Base-by-base conservation (phyloP, 2,113 vertebrate species). In the Epinephelus lanceolatus region DNA sequence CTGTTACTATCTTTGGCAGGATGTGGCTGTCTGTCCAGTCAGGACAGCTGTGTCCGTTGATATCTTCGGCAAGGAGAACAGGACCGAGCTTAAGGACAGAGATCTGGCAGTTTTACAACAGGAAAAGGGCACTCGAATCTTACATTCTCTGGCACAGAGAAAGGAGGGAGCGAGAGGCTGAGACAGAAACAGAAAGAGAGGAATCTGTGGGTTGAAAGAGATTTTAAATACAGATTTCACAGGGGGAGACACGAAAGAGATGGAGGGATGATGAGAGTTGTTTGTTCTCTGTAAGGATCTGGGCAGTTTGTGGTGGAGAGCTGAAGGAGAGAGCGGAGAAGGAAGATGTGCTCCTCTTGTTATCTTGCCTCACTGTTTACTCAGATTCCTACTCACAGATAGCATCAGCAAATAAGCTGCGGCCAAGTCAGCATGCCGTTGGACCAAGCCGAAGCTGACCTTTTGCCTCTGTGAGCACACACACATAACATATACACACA, bases 331-430 rank as follows among this genome's bases (percentile, higher is more conserved):
- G 19, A 59, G 65, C 25, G 70, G 76, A 77, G 67, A 82, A 79
- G 80, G 79, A 88, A 91, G 89, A 93, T 86, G 69, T 80, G 62
- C 88, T 87, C 76, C 79, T 45, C 84, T 88, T 72, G 86, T 94
- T 94, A 95, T 95, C 93, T 90, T 40, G 53, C 74, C 66, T 86
- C 66, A 60, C 63, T 95, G 95, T 95, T 95, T 95, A 95, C 87
- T 88, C 91, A 94, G 95, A 94, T 93, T 90, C 84, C 79, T 83
- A 72, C 83, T 91, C 68, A 52, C 71, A 88, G 95, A 96, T 95
- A 94, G 78, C 83, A 95, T 95, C 94, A 93, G 94, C 94, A 95
- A 96, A 95, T 93, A 94, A 88, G 81, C 89, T 72, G 37, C 52
- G 52, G 49, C 72, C 71, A 87, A 86, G 89, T 83, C 61, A 88